phyloP scores from a whole-genome alignment of 2,113 vertebrate genomes.

The Syngnathus floridae region DNA sequence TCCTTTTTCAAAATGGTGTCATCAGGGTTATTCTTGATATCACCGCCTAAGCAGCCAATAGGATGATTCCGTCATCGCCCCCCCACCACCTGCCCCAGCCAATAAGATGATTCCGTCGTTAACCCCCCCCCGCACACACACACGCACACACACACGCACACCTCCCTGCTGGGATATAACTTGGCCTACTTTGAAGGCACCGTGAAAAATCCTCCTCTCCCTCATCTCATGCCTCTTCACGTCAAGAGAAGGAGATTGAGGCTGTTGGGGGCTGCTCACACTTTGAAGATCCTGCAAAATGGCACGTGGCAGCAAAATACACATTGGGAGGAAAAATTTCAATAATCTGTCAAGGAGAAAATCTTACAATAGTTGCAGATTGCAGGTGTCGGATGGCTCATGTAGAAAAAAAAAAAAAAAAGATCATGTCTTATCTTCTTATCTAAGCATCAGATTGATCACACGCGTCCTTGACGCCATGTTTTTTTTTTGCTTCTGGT shows the following conservation, averaged over 20 bases:
- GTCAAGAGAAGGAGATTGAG: slow-evolving; percentile 53
- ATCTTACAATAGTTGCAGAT: too few species aligned
- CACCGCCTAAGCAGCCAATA: slow-evolving; percentile 13
- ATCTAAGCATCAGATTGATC: too few species aligned
- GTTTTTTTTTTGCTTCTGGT: background rate
- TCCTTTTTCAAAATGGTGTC: too few species aligned
- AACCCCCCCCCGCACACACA: background rate
- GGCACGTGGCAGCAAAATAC: slow-evolving; percentile 24
- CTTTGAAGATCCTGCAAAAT: slow-evolving; percentile 40
- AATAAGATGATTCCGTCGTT: slow-evolving; percentile 36
- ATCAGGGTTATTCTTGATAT: slow-evolving; percentile 28
- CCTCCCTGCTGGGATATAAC: slow-evolving; percentile 45
- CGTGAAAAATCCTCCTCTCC: slow-evolving; percentile 61
- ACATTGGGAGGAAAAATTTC: background rate
- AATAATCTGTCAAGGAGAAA: too few species aligned
- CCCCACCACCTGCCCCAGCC: slow-evolving; percentile 14
- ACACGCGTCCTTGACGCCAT: too few species aligned
- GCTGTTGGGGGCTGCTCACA: slow-evolving; percentile 35
- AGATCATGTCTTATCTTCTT: too few species aligned
- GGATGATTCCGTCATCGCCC: too few species aligned
- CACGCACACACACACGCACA: slow-evolving; percentile 16
- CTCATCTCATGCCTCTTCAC: slow-evolving; percentile 28
- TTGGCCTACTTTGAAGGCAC: slow-evolving; percentile 68
- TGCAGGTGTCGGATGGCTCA: too few species aligned
- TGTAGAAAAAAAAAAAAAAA: too few species aligned